Percentiles rank a stretch among this genome's conserved stretches.
Conservation (phyloP, 2,888 invertebrate genomes). For the Hemicrepidius hirtus region DNA sequence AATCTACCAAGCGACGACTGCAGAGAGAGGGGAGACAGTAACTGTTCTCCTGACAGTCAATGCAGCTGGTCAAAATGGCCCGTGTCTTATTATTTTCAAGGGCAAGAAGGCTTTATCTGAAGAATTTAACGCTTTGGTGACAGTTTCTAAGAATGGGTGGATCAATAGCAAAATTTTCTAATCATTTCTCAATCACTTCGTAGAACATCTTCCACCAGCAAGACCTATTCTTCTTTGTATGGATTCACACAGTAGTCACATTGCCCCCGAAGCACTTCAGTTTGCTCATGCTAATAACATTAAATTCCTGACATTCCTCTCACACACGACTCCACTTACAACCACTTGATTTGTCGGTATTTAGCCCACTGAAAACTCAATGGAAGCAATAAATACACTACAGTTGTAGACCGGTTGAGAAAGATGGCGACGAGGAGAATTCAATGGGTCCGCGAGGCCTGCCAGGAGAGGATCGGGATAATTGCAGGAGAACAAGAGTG, state of each 20-base stretch:
- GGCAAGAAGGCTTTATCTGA: background rate
- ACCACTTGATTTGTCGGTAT: constrained; percentile 14
- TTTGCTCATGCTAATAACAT: background rate
- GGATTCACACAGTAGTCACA: background rate
- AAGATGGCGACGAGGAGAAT: no score
- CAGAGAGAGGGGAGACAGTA: background rate
- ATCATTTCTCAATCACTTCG: background rate
- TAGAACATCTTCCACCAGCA: background rate
- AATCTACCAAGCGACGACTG: background rate
- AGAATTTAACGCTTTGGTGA: background rate
- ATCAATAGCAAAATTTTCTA: background rate
- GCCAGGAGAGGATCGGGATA: no score
- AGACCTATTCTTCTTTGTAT: constrained; percentile 7
- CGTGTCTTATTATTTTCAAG: background rate
- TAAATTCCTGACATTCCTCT: constrained; percentile 3
- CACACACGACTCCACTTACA: background rate
- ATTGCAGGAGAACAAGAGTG: no score
- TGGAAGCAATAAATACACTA: constrained; percentile 1
- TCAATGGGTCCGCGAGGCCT: no score
- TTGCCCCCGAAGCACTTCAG: background rate
- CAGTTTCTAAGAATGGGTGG: constrained; percentile 5
- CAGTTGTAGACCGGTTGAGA: no score
- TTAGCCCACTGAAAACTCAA: background rate
- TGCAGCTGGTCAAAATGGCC: no score
- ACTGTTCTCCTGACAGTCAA: background rate